These are phyloP conservation scores for Choloepus didactylus DNA, from an alignment of 2,797 vertebrate species.

Conservation along the genomic window DNA sequence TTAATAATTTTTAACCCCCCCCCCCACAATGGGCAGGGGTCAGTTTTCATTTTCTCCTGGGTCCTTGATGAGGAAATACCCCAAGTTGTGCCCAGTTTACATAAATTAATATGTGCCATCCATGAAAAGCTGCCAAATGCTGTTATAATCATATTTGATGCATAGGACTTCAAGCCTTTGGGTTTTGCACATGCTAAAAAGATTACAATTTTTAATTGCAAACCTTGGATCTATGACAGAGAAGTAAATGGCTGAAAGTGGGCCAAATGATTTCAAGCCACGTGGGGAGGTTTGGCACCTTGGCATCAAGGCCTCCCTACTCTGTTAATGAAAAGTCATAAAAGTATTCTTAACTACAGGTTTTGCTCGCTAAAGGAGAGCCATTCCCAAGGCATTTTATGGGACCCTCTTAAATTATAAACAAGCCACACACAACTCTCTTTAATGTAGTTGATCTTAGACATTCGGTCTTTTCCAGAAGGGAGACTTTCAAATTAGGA, in stretches of 20 bases:
- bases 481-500: slow-evolving; percentile 81
- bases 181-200: slow-evolving; percentile 86
- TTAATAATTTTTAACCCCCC: neutral
- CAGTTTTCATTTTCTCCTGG: slow-evolving; percentile 66
- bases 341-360: slow-evolving; percentile 70
- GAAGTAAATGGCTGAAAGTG: slow-evolving; percentile 76
- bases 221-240: slow-evolving; percentile 83
- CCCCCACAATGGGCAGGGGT: slow-evolving; percentile 60
- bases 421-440: slow-evolving; percentile 73
- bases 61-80: slow-evolving; percentile 75
- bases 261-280: slow-evolving; percentile 83
- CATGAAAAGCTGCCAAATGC: slow-evolving; percentile 86
- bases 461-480: slow-evolving; percentile 75
- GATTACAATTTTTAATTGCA: slow-evolving; percentile 87
- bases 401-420: slow-evolving; percentile 85
- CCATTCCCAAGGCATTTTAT: slow-evolving; percentile 83
- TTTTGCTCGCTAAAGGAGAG: slow-evolving; percentile 75
- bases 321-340: slow-evolving; percentile 83
- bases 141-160: slow-evolving; percentile 84
- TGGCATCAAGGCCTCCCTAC: slow-evolving; percentile 71
- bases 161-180: slow-evolving; percentile 83
- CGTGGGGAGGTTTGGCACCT: slow-evolving; percentile 82
- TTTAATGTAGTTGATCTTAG: slow-evolving; percentile 82
- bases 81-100: slow-evolving; percentile 84
- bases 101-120: slow-evolving; percentile 85